Base-by-base conservation (phyloP, 2,113 vertebrate species). In the Microcebus murinus region DNA sequence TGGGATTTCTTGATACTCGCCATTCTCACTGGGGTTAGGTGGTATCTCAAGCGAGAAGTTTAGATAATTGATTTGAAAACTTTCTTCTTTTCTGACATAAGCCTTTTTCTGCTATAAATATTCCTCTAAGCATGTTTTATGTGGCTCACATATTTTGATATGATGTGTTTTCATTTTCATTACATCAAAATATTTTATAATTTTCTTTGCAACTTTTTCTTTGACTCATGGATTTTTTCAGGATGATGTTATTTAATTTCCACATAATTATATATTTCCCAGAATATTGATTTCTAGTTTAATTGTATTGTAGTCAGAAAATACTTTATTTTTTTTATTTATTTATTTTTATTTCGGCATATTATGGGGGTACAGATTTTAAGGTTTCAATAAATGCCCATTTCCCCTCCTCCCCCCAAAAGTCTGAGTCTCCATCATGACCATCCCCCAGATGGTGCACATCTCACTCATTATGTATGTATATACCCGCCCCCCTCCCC, bases 201-300 rank as follows among this genome's bases (percentile, higher is more conserved):
- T 95, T 91, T 94, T 34, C 42, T 59, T 79, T 93, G 31, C 76
- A 36, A 77, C 9, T 57, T 71, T 12, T 95, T 86, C 1, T 89
- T 87, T 76, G 45, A 68, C 18, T 25, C 18, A 61, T 68, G 36
- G 12, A 81, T 82, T 39, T 55, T 82, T 87, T 52, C 21, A 39
- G 39, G 87, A 57, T 89, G 21, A 6, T 59, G 8, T 18, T 86
- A 20, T 61, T 92, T 89, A 92, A 55, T 92, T 94, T 92, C 20
- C 27, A 91, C 74, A 63, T 88, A 82, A 79, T 79, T 79, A 73
- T 27, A 17, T 88, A 68, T 89, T 94, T 97, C 84, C 15, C 29
- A 90, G 48, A 77, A 90, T 93, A 55, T 29, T 67, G 13, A 86
- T 79, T 90, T 90, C 1, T 65, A 88, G 55, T 86, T 86, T 63